Evolutionary conservation across 1,140 invertebrate species (phyloP), one percentile per base, ranked within the genome.

Genomic region (Aphaenogaster rudis): DNA sequence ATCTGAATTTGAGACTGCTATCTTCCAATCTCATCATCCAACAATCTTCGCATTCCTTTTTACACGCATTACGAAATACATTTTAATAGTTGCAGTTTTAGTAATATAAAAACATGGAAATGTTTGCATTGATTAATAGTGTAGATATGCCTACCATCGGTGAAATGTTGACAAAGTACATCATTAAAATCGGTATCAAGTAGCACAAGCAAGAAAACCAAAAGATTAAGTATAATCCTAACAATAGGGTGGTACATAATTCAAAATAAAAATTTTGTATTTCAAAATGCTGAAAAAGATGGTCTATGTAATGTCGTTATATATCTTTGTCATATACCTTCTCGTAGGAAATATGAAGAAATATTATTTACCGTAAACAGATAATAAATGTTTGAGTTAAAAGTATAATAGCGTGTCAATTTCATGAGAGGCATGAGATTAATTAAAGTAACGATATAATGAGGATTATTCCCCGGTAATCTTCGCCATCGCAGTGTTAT

Each of bases 181-280:
- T 88, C 0, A 93, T 78, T 1, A 76, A 74, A 33, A 94, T 85
- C 0, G 93, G 93, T 7, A 90, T 92, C 3, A 93, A 67, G 39
- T 94, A 94, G 79, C 91, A 94, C n/a, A 95, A 76, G 61, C 94
- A 95, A 11, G 94, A 71, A 21, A 93, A 93, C 95, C 94, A 95
- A 33, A 91, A 92, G 50, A 95, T 90, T n/a, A 95, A 63, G 42
- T 92, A 95, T 11, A 93, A 7, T 36, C 91, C 93, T 6, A 95
- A 45, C 42, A 93, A 52, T 8, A 95, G 15, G 0, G 89, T 94
- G 7, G 57, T 92, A 13, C 84, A 88, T 42, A 94, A 90, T 81
- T 93, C 91, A 28, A 89, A 92, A n/a, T 90, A 87, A 57, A 92
- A 93, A 42, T 92, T 54, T 39, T 91, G 67, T n/a, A 94, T 79